These are phyloP conservation scores for Parambassis ranga DNA, from an alignment of 2,797 vertebrate species.

Conservation along the genomic window DNA sequence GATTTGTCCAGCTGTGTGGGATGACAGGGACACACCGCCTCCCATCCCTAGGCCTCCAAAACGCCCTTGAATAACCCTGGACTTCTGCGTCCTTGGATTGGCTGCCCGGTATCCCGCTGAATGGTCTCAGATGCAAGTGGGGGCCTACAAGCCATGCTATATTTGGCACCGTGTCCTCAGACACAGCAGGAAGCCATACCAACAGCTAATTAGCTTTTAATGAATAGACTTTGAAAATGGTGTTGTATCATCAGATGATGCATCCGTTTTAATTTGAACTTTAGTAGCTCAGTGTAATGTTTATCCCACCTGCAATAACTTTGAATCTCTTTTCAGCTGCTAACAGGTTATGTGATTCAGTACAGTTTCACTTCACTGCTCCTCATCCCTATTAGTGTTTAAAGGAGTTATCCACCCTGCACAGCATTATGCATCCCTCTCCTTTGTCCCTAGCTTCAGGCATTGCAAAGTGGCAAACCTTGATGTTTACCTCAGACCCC, in stretches of 20 bases:
- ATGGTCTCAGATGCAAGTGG: constrained; percentile 47
- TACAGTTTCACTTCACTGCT: constrained; percentile 7
- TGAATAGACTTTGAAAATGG: constrained; percentile 44
- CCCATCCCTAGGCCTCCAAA: constrained; percentile 35
- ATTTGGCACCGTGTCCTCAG: constrained; percentile 59
- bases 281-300: neutral
- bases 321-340: neutral
- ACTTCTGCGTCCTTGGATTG: constrained; percentile 60
- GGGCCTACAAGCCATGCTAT: constrained; percentile 49
- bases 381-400: neutral
- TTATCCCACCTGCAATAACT: neutral
- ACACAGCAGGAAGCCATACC: constrained; percentile 47
- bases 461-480: constrained; percentile 60
- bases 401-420: constrained; percentile 15
- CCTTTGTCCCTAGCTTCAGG: constrained; percentile 41
- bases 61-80: constrained; percentile 66
- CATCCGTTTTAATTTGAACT: constrained; percentile 8
- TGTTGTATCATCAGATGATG: constrained; percentile 17
- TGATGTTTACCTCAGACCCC: constrained; percentile 63
- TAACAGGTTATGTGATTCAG: neutral
- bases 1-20: constrained; percentile 62
- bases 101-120: constrained; percentile 54
- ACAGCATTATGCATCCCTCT: neutral
- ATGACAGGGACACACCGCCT: constrained; percentile 42
- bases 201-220: constrained; percentile 66